Percentiles rank a stretch among this genome's conserved stretches.
Evolutionary conservation across 2,113 vertebrate species (phyloP).

Genomic region (Patagioenas fasciata): DNA sequence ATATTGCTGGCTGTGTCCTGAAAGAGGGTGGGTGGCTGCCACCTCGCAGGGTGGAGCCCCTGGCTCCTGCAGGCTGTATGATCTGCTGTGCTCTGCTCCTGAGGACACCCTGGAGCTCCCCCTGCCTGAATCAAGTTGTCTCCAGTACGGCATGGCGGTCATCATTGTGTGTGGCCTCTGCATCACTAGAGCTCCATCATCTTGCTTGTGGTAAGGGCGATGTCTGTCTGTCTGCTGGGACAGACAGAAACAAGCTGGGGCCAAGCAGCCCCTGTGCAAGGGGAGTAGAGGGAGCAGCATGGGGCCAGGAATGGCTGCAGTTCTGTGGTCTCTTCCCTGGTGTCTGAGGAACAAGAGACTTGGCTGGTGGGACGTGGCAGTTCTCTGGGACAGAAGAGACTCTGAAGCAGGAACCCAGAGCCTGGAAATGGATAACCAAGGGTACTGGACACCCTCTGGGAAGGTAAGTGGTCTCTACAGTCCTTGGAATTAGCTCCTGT

Average conservation of each 20-base stretch:
- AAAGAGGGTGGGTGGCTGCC: background rate
- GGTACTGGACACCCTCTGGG: background rate
- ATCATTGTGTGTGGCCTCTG: background rate
- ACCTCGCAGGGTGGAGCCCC: accelerated
- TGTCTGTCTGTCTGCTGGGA: background rate
- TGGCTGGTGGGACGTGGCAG: background rate
- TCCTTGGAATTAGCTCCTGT: background rate
- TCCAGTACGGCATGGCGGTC: slow-evolving; percentile 2
- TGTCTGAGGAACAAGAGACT: background rate
- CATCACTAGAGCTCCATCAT: background rate
- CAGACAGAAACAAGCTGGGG: background rate
- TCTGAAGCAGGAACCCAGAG: background rate
- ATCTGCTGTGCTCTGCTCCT: background rate
- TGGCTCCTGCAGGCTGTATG: background rate
- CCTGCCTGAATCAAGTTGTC: background rate
- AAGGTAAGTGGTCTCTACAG: background rate
- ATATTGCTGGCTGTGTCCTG: too few relatives aligned
- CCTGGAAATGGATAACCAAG: slow-evolving; percentile 47
- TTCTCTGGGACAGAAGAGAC: background rate
- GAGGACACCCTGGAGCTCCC: background rate
- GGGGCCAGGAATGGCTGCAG: too few relatives aligned
- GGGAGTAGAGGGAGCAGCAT: background rate
- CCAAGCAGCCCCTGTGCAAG: background rate
- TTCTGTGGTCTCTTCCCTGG: background rate
- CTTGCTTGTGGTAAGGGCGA: background rate